A percentile compares a stretch with the other conserved stretches of the same genome.
Evolutionary conservation across 1,140 invertebrate genomes (phyloP).

Genomic region (Caenorhabditis brenneri): DNA sequence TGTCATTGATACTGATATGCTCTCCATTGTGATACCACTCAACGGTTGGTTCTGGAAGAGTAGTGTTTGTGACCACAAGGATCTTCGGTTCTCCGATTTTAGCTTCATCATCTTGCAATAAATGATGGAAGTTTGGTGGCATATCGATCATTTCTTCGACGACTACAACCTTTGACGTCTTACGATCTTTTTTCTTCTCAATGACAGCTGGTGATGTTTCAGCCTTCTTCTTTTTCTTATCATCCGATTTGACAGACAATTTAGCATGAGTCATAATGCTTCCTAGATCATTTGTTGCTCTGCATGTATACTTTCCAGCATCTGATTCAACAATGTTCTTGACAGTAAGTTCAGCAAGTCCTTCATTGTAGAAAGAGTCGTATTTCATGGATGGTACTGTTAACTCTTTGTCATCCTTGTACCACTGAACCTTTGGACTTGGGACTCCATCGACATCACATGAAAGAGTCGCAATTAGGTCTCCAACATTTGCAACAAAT

Average conservation of each 20-base stretch:
- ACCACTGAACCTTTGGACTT: constrained; percentile 88
- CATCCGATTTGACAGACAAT: constrained; percentile 47
- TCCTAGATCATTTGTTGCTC: constrained; percentile 88
- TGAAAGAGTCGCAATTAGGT: constrained; percentile 75
- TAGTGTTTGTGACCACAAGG: constrained; percentile 60
- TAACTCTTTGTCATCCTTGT: constrained; percentile 89
- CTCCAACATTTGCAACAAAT: constrained; percentile 79
- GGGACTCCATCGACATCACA: constrained; percentile 94
- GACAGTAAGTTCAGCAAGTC: constrained; percentile 78
- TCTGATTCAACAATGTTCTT: constrained; percentile 52
- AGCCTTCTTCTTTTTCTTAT: constrained; percentile 49
- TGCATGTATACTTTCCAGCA: constrained; percentile 91
- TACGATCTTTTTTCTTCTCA: constrained; percentile 48
- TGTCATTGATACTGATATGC: constrained; percentile 44
- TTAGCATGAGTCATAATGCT: constrained; percentile 67
- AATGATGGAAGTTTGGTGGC: constrained; percentile 59
- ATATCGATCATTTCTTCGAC: constrained; percentile 22
- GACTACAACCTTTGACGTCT: constrained; percentile 24
- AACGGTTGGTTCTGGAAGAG: constrained; percentile 58
- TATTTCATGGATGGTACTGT: constrained; percentile 86
- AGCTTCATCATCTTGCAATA: constrained; percentile 46
- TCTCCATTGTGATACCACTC: constrained; percentile 57
- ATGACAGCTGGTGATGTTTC: constrained; percentile 38
- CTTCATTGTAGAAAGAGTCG: constrained; percentile 91
- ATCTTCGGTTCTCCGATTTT: constrained; percentile 53